phyloP scores from a whole-genome alignment of 2,888 invertebrate species.

The Limenitis camilla region DNA sequence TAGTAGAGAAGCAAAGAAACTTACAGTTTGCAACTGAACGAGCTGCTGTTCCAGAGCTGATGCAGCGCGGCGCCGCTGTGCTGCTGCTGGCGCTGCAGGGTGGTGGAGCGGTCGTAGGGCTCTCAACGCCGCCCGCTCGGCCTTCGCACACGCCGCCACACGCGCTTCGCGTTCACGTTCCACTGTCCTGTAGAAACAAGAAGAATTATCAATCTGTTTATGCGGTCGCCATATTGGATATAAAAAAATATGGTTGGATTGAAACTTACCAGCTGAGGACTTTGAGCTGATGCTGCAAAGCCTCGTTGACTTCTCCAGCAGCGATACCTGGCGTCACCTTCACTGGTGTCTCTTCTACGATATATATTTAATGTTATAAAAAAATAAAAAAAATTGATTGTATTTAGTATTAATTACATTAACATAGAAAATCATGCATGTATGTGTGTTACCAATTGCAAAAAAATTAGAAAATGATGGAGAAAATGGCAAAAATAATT shows the following conservation, averaged over 20 bases:
- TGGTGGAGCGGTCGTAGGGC: slow-evolving; percentile 52
- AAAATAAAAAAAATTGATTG: neutral
- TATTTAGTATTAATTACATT: neutral
- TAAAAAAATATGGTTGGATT: too few species aligned
- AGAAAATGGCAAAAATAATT: neutral
- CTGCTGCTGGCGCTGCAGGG: slow-evolving; percentile 43
- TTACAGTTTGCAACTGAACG: slow-evolving; percentile 46
- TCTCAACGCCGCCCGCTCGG: slow-evolving; percentile 42
- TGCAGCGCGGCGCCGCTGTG: slow-evolving; percentile 43
- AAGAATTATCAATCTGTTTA: too few species aligned
- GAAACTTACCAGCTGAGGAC: slow-evolving; percentile 59
- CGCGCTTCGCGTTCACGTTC: slow-evolving; percentile 60
- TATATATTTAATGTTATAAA: neutral
- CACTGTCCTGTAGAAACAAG: slow-evolving; percentile 41
- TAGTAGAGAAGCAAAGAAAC: too few species aligned
- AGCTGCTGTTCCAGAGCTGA: slow-evolving; percentile 42
- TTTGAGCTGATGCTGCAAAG: slow-evolving; percentile 64
- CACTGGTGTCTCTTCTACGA: slow-evolving; percentile 55
- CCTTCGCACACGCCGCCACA: slow-evolving; percentile 47
- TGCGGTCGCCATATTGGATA: neutral
- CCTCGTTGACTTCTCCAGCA: slow-evolving; percentile 57
- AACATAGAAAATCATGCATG: neutral
- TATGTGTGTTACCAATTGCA: too few species aligned
- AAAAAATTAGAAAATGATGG: too few species aligned
- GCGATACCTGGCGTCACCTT: slow-evolving; percentile 72